Percentiles rank a stretch among this genome's conserved stretches.
Evolutionary conservation across 2,888 invertebrate species (phyloP).

Genomic region (Vesta saturnalis): DNA sequence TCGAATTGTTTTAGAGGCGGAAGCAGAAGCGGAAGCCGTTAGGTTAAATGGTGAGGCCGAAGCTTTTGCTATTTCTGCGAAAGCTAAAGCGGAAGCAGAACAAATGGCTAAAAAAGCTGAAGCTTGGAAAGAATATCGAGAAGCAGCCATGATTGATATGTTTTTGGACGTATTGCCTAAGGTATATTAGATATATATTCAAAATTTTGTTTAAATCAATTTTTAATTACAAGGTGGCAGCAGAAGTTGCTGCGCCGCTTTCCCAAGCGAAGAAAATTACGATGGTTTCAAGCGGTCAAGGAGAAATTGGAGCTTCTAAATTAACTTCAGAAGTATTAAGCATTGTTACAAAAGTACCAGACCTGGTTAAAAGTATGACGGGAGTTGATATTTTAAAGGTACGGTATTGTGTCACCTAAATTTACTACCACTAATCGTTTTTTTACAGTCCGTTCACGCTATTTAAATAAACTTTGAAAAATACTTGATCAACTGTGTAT

Average conservation of each 20-base stretch:
- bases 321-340: conserved; percentile 93
- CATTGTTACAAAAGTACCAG: conserved; percentile 92
- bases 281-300: conserved; percentile 93
- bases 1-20: conserved; percentile 91
- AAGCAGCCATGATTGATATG: conserved; percentile 97
- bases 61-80: conserved; percentile 93
- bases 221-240: too few relatives aligned
- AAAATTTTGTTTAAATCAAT: neutral
- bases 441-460: conserved; percentile 47
- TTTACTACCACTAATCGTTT: conserved; percentile 20
- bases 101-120: conserved; percentile 98
- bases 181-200: conserved; percentile 67
- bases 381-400: conserved; percentile 94
- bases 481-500: neutral
- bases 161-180: conserved; percentile 94
- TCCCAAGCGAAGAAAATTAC: conserved; percentile 95
- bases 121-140: conserved; percentile 96
- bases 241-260: conserved; percentile 95
- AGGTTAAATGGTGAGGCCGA: conserved; percentile 88
- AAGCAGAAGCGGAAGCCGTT: conserved; percentile 93
- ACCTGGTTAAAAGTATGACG: conserved; percentile 89
- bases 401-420: too few relatives aligned
- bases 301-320: conserved; percentile 94
- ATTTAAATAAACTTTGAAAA: conserved; percentile 22
- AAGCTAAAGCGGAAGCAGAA: conserved; percentile 95